These are phyloP conservation scores for Odocoileus virginianus DNA, from an alignment of 2,113 vertebrate genomes.

Conservation along the genomic window DNA sequence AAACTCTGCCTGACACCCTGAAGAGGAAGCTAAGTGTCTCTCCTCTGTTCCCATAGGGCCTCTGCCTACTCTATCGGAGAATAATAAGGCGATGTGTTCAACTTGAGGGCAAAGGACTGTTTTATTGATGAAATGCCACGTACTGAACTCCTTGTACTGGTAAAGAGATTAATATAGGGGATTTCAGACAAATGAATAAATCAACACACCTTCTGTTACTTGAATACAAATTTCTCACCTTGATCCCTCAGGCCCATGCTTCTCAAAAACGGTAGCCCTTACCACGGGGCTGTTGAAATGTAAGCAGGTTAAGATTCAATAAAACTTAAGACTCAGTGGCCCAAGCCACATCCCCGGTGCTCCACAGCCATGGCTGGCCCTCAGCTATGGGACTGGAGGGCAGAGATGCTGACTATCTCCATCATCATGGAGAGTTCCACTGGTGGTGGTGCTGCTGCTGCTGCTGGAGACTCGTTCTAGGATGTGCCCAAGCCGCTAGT, in stretches of 20 bases:
- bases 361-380: not conserved
- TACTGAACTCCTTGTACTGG: too few relatives aligned
- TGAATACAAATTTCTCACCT: not conserved
- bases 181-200: not conserved
- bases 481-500: too few relatives aligned
- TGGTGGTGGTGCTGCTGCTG: rapidly evolving
- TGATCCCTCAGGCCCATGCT: rapidly evolving
- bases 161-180: not conserved
- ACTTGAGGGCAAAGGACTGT: not conserved
- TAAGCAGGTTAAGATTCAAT: not conserved
- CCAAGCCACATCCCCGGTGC: not conserved
- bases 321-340: not conserved
- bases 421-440: rapidly evolving
- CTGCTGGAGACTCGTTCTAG: rapidly evolving
- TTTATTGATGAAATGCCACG: rapidly evolving
- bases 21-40: not conserved
- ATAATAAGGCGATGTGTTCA: not conserved
- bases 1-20: not conserved
- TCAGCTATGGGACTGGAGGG: not conserved
- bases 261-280: too few relatives aligned
- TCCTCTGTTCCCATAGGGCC: not conserved
- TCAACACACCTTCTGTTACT: not conserved
- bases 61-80: not conserved
- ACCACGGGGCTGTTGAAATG: rapidly evolving
- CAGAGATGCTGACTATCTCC: rapidly evolving